Conservation (phyloP, 2,888 invertebrate species). For the Entomobrya multifasciata region DNA sequence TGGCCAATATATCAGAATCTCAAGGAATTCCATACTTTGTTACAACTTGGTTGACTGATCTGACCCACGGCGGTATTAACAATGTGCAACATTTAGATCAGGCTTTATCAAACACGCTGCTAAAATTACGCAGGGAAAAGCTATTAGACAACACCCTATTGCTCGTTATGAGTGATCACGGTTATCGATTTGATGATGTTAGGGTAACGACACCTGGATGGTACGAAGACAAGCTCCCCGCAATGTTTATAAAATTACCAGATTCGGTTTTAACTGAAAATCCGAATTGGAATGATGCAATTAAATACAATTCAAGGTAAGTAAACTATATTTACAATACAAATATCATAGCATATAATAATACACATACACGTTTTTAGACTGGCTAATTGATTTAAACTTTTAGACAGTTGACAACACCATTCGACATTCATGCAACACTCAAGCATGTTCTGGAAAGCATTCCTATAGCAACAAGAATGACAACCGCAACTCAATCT, state of each 20-base stretch:
- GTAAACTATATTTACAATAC: too few species aligned
- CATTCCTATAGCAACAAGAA: neutral
- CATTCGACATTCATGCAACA: constrained; percentile 74
- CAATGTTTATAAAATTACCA: constrained; percentile 72
- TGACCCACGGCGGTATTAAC: constrained; percentile 70
- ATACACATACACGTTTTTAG: too few species aligned
- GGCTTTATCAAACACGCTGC: constrained; percentile 48
- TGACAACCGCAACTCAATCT: neutral
- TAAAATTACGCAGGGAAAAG: constrained; percentile 82
- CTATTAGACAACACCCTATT: constrained; percentile 85
- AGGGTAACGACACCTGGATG: constrained; percentile 87
- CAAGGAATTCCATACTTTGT: constrained; percentile 82
- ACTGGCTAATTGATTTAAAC: too few species aligned
- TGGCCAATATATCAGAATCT: constrained; percentile 84
- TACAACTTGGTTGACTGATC: constrained; percentile 72
- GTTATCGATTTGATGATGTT: constrained; percentile 87
- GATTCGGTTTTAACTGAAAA: constrained; percentile 9
- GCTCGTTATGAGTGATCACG: constrained; percentile 89
- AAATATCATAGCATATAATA: too few species aligned
- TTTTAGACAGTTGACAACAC: constrained; percentile 70
- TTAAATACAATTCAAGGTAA: constrained; percentile 73
- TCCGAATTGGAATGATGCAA: constrained; percentile 55
- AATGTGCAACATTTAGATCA: constrained; percentile 56
- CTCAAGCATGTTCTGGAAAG: constrained; percentile 47
- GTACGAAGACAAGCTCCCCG: constrained; percentile 82